These are phyloP conservation scores for Zapornia atra DNA, from an alignment of 2,113 vertebrate genomes.

Conservation along the genomic window DNA sequence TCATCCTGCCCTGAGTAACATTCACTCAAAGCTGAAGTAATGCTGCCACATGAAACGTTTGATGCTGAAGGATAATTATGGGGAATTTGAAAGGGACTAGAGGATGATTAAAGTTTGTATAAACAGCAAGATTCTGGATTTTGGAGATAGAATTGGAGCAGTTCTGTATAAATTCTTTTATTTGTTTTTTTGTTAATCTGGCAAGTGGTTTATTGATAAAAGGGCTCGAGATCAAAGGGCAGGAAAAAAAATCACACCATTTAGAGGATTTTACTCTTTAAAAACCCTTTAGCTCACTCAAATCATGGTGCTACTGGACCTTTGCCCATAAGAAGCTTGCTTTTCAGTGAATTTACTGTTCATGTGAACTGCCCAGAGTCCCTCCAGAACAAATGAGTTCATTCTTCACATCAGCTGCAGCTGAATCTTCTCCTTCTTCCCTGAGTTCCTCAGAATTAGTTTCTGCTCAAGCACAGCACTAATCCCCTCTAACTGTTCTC, in stretches of 20 bases:
- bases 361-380: background rate
- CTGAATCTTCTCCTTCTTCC: background rate
- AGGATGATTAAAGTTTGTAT: conserved; percentile 33
- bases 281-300: background rate
- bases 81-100: conserved; percentile 17
- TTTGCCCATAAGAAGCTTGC: background rate
- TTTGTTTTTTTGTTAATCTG: conserved; percentile 19
- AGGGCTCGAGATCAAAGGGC: background rate
- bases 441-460: background rate
- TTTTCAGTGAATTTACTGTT: background rate
- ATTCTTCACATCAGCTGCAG: background rate
- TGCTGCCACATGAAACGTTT: conserved; percentile 33
- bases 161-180: background rate
- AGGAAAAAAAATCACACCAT: background rate
- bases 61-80: conserved; percentile 21
- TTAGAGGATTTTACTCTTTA: background rate
- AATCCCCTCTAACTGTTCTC: background rate
- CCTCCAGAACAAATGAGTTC: background rate
- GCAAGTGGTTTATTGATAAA: conserved; percentile 30
- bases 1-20: background rate
- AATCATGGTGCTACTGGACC: background rate
- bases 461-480: background rate
- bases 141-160: conserved; percentile 11
- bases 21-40: conserved; percentile 28
- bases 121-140: conserved; percentile 23